phyloP scores from a whole-genome alignment of 2,888 invertebrate species.

The Ferrisia virgata region DNA sequence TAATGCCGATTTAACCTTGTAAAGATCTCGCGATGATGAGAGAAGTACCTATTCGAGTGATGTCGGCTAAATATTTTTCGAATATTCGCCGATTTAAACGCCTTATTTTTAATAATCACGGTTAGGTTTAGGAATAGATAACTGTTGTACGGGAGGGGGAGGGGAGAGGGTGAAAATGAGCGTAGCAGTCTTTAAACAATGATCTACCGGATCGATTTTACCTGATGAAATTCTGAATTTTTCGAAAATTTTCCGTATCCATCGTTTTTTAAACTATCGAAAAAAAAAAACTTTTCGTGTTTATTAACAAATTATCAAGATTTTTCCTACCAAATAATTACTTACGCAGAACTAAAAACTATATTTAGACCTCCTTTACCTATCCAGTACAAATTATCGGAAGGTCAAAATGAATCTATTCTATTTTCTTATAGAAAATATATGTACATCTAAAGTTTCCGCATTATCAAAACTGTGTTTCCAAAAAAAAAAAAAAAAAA shows the following conservation, averaged over 20 bases:
- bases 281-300: background rate
- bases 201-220: too few relatives aligned
- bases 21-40: background rate
- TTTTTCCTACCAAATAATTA: background rate
- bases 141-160: too few relatives aligned
- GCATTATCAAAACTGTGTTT: background rate
- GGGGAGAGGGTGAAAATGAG: too few relatives aligned
- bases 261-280: too few relatives aligned
- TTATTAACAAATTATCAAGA: background rate
- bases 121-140: too few relatives aligned
- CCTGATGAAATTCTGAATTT: too few relatives aligned
- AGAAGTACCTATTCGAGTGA: background rate
- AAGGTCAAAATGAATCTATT: slow-evolving; percentile 4
- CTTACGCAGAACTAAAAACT: background rate
- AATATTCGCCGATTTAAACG: too few relatives aligned
- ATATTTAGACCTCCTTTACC: background rate
- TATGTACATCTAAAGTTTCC: background rate
- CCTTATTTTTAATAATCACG: too few relatives aligned
- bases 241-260: too few relatives aligned
- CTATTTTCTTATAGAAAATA: background rate
- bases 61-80: background rate
- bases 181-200: too few relatives aligned
- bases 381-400: background rate
- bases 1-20: background rate
- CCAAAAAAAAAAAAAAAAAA: too few relatives aligned